phyloP scores from a whole-genome alignment of 1,140 invertebrate genomes.

The Meloidogyne hapla region DNA sequence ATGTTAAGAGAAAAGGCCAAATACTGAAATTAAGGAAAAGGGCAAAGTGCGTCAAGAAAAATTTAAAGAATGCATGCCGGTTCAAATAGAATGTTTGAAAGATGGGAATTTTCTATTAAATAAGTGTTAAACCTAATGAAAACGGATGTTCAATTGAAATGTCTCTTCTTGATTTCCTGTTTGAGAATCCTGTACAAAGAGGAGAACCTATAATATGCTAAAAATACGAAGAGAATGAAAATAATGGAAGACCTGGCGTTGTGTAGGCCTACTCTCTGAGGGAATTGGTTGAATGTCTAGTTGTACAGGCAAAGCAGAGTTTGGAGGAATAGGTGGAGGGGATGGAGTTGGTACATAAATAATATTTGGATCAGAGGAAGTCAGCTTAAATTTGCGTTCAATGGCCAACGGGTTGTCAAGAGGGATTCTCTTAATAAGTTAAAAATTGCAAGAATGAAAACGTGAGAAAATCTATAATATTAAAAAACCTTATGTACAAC shows the following conservation, averaged over 20 bases:
- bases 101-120: neutral
- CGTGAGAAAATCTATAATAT: neutral
- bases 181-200: slow-evolving; percentile 45
- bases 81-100: neutral
- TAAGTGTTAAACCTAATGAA: neutral
- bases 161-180: slow-evolving; percentile 48
- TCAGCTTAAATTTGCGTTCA: slow-evolving; percentile 34
- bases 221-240: neutral
- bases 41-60: neutral
- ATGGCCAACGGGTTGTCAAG: slow-evolving; percentile 46
- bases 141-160: slow-evolving; percentile 34
- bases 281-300: neutral
- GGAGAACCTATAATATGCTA: slow-evolving; percentile 24
- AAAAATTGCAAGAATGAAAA: slow-evolving; percentile 21
- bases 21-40: neutral
- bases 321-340: slow-evolving; percentile 19
- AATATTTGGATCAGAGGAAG: slow-evolving; percentile 40
- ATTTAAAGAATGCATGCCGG: neutral
- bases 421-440: slow-evolving; percentile 33
- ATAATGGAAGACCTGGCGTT: neutral
- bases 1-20: neutral
- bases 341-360: slow-evolving; percentile 31
- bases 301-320: neutral
- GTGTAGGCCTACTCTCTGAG: neutral
- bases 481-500: slow-evolving; percentile 32